Evolutionary conservation across 37 sponge, comb jelly and placozoan species (phyloP), one percentile per base, ranked within the genome.

Genomic region (Aphrocallistes beatrix): DNA sequence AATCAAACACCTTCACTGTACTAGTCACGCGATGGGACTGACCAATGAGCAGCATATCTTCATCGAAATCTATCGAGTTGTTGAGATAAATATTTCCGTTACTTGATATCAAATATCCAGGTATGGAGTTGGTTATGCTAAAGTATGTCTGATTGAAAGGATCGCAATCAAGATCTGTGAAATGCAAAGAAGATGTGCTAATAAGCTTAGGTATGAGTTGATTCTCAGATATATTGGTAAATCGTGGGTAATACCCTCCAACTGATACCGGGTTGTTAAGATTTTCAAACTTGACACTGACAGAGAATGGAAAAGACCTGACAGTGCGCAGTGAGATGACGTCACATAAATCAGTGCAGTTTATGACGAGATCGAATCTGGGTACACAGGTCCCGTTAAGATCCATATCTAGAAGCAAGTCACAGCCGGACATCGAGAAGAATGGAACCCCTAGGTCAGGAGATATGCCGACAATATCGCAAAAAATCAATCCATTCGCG

Each of bases 321-420:
- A 3, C 3, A 25, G 75, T 60, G 28, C 75, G 75, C n/a, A 3
- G 8, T 6, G 32, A 32, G 25, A 28, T 60, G 34, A 25, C 75
- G n/a, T 60, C 75, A 60, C 75, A 60, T 30, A 60, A 60, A 60
- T 60, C 75, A 19, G 75, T 32, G 75, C 75, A 60, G 75, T 60
- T 60, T 25, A 60, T 60, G 10, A 19, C 28, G 8, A 60, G 34
- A 28, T 3, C n/a, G n/a, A 32, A 60, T 60, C 3, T 30, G 8
- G 34, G 75, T 30, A 25, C 17, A 28, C 75, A 60, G 8, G n/a
- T 13, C 10, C 75, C 21, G n/a, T 60, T 60, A 30, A 60, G 75
- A 25, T 32, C n/a, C n/a, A 19, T 60, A 60, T 60, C n/a, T 30
- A 60, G 75, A 21, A 60, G 10, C 32, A 60, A 28, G n/a, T 60